These are phyloP conservation scores for Onychomys leucogaster DNA, from an alignment of 2,797 vertebrate species.

Conservation along the genomic window DNA sequence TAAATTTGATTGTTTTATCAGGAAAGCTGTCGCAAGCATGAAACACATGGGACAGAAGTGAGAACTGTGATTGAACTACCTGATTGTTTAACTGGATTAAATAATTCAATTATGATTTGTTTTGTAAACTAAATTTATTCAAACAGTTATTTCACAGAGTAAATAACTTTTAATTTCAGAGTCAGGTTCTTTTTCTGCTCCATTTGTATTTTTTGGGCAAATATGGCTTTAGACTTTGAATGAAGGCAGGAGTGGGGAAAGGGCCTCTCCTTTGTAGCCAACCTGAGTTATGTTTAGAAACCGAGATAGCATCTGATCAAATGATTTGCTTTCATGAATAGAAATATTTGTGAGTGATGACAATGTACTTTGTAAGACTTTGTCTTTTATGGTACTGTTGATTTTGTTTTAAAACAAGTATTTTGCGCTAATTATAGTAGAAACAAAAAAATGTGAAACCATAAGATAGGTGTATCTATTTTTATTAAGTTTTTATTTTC, in stretches of 20 bases:
- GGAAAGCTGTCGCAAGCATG: conserved; percentile 64
- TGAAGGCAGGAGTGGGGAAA: not conserved
- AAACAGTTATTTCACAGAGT: conserved; percentile 41
- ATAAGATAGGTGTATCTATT: not conserved
- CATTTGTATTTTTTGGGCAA: conserved; percentile 5
- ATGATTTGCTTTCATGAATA: conserved; percentile 34
- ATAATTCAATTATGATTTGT: conserved; percentile 22
- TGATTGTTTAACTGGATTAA: conserved; percentile 57
- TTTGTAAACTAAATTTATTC: conserved; percentile 56
- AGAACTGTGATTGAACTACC: conserved; percentile 54
- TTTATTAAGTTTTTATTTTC: not conserved
- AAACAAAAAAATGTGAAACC: conserved; percentile 36
- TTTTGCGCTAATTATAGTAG: conserved; percentile 46
- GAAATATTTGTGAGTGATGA: conserved; percentile 6
- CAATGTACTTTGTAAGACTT: conserved; percentile 51
- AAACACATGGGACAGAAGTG: conserved; percentile 64
- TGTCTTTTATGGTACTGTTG: conserved; percentile 34
- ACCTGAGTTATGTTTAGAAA: conserved; percentile 18
- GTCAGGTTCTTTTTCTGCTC: conserved; percentile 49
- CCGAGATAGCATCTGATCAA: conserved; percentile 23
- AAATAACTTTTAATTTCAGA: conserved; percentile 34
- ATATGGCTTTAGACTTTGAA: conserved; percentile 55
- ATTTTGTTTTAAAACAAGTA: not conserved
- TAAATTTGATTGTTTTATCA: conserved; percentile 72
- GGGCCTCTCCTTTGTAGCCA: conserved; percentile 33